These are phyloP conservation scores for Halcyon chelicuti DNA, from an alignment of 2,797 vertebrate species.

Conservation along the genomic window DNA sequence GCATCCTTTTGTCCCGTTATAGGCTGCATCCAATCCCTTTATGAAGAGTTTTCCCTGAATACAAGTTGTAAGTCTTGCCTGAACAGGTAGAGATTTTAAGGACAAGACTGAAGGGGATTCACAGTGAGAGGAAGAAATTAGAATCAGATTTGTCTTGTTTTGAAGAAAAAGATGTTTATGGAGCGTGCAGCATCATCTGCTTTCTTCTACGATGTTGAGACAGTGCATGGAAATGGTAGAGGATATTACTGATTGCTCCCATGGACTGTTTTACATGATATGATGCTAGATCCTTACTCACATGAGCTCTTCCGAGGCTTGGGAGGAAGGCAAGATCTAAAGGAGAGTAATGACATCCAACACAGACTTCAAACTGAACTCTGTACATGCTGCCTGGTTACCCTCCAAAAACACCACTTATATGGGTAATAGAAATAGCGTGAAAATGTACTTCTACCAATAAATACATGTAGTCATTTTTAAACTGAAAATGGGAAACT, in stretches of 20 bases:
- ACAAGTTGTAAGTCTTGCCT: background rate
- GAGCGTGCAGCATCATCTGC: background rate
- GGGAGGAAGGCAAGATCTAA: background rate
- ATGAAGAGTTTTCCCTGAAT: background rate
- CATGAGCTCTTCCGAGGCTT: rapidly evolving
- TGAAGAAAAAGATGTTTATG: background rate
- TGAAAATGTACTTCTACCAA: background rate
- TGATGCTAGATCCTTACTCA: background rate
- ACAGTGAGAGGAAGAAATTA: background rate
- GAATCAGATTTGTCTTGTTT: background rate
- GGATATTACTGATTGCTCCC: background rate
- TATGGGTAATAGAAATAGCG: background rate
- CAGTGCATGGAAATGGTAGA: background rate
- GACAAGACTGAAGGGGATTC: background rate
- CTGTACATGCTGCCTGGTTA: background rate
- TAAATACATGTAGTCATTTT: background rate
- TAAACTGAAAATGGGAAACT: background rate
- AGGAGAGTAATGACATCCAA: background rate
- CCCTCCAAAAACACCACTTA: background rate
- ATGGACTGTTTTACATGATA: background rate
- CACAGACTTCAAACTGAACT: background rate
- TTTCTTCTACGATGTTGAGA: background rate
- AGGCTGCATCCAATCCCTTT: background rate
- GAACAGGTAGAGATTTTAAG: background rate
- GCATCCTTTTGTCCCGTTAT: background rate